Conservation (phyloP, 2,797 vertebrate species). For the Rhynchonycteris naso region DNA sequence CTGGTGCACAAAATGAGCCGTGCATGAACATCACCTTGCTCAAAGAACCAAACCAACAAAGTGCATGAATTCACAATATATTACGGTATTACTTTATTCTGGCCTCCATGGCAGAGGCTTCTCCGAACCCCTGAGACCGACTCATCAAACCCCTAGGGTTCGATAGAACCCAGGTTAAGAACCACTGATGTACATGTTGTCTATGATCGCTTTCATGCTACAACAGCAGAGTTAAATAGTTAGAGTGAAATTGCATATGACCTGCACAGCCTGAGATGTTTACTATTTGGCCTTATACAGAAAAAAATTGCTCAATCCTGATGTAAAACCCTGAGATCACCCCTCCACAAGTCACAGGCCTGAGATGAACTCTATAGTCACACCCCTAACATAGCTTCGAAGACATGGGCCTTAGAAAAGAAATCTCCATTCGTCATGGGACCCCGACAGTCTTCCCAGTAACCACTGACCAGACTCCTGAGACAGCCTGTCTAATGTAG, state of each 20-base stretch:
- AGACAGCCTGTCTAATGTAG: neutral
- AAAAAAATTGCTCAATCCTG: neutral
- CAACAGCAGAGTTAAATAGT: neutral
- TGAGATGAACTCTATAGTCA: neutral
- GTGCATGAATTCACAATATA: too few relatives aligned
- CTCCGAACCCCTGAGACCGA: too few relatives aligned
- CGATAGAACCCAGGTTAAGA: too few relatives aligned
- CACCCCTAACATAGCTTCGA: neutral
- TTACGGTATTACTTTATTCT: too few relatives aligned
- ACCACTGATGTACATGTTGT: too few relatives aligned
- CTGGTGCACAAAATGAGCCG: too few relatives aligned
- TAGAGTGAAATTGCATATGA: too few relatives aligned
- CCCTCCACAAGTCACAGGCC: neutral
- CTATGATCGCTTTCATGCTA: neutral
- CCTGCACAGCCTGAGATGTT: neutral
- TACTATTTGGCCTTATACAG: too few relatives aligned
- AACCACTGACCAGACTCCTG: neutral
- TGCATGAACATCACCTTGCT: too few relatives aligned
- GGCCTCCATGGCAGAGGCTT: too few relatives aligned
- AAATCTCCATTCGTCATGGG: neutral
- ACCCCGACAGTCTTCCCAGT: neutral
- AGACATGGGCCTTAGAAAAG: neutral
- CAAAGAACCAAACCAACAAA: too few relatives aligned
- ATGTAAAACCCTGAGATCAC: neutral
- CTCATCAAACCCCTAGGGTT: too few relatives aligned